These are phyloP conservation scores for Arion vulgaris DNA, from an alignment of 1,140 invertebrate genomes.

Conservation along the genomic window DNA sequence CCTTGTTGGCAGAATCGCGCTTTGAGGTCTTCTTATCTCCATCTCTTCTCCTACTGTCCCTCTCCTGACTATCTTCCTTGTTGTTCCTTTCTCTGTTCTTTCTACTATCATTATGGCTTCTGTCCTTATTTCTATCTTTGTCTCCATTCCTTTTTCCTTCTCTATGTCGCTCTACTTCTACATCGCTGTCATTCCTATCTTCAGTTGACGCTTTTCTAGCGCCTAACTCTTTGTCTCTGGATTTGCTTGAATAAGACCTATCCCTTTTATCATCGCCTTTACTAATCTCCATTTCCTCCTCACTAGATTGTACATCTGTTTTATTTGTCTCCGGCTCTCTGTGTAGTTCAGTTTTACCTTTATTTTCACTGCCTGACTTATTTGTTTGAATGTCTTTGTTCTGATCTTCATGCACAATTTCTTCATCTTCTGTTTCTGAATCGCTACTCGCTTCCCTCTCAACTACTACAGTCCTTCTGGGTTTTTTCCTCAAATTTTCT, in stretches of 20 bases:
- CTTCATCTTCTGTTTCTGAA: not conserved
- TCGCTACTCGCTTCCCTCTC: not conserved
- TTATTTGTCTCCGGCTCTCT: not conserved
- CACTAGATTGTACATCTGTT: not conserved
- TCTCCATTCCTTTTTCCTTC: not conserved
- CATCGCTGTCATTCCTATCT: not conserved
- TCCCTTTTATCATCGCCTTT: not conserved
- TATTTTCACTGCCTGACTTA: not conserved
- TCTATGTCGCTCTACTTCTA: not conserved
- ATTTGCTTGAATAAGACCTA: not conserved
- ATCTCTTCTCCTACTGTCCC: not conserved
- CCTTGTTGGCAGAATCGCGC: not conserved
- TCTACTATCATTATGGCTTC: not conserved
- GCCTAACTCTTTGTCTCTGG: not conserved
- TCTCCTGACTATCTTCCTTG: not conserved
- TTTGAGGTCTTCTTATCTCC: not conserved
- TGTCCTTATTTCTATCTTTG: conserved; percentile 4
- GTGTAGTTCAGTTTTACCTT: not conserved
- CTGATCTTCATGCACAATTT: not conserved
- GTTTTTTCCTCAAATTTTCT: conserved; percentile 5
- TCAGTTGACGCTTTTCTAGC: not conserved
- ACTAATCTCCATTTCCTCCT: not conserved
- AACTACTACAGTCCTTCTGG: conserved; percentile 13
- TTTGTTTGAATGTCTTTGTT: not conserved
- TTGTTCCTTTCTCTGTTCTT: not conserved